Evolutionary conservation across 2,113 vertebrate genomes (phyloP), one percentile per base, ranked within the genome.

Genomic region (Scomber colias): DNA sequence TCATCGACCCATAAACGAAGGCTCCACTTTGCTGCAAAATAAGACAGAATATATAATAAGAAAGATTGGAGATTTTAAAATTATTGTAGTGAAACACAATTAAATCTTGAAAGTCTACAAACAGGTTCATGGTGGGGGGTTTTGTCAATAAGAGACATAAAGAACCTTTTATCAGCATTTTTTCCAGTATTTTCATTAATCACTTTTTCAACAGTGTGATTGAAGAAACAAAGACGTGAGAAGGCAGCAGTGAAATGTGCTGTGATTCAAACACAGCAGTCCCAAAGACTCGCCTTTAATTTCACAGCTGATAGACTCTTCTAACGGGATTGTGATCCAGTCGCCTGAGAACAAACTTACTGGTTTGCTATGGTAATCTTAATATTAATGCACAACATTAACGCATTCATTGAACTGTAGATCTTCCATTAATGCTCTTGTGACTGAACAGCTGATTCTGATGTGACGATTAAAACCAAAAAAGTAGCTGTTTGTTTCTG

Each of bases 1-100:
- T 97, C 97, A 97, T 97, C 21, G 96, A 94, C 0, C 97, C 97
- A 0, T 97, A 98, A 83, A 97, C 97, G 11, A 98, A 98, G 0
- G 96, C 97, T 0, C 95, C 90, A 8, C 95, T 97, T 92, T 95
- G 94, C 96, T 98, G 94, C 0, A 0, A 87, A 75, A 85, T 55
- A 24, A 91, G 40, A 80, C 1, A 61, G 63, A 74, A 51, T 6
- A 13, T 11, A 14, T 21, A 24, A 21, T 21, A 21, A 21, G 4
- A 49, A 16, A 9, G 12, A 56, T 67, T 3, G 69, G 19, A 51
- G n/a, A n/a, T 13, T 59, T 35, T 53, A 15, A 15, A 59, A 17
- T 3, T 19, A 5, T 7, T 53, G 19, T 0, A 71, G 60, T 13
- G 48, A 40, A 72, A 9, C 12, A 73, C 63, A 67, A 44, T 27